Evolutionary conservation across 2,797 vertebrate species (phyloP).

Genomic region (Lacerta agilis): DNA sequence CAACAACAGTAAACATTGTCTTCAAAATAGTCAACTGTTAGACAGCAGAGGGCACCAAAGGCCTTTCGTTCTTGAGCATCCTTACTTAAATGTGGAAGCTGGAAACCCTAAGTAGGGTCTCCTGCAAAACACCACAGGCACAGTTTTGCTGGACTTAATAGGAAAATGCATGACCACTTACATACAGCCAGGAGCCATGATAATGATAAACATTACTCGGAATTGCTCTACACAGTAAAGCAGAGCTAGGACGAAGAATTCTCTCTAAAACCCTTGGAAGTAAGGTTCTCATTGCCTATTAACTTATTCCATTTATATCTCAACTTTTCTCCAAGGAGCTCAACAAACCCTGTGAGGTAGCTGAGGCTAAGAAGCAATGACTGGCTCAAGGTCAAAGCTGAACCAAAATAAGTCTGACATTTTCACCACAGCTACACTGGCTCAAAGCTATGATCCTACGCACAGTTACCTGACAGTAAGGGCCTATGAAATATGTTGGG

Average conservation of each 20-base stretch:
- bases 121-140: neutral
- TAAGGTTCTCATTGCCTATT: neutral
- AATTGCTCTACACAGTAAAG: neutral
- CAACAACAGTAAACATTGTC: neutral
- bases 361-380: too few relatives aligned
- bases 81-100: neutral
- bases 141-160: neutral
- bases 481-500: too few relatives aligned
- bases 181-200: neutral
- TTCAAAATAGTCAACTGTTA: neutral
- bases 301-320: too few relatives aligned
- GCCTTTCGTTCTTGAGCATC: neutral
- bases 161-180: neutral
- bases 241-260: neutral
- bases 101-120: neutral
- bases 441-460: neutral
- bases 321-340: too few relatives aligned
- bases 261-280: neutral
- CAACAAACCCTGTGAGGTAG: too few relatives aligned
- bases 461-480: neutral
- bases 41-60: constrained; percentile 47
- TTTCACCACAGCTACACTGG: too few relatives aligned
- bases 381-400: too few relatives aligned
- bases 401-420: too few relatives aligned
- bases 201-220: neutral